Evolutionary conservation across 2,888 invertebrate genomes (phyloP), one percentile per base, ranked within the genome.

Genomic region (Liopterus haemorrhoidalis): DNA sequence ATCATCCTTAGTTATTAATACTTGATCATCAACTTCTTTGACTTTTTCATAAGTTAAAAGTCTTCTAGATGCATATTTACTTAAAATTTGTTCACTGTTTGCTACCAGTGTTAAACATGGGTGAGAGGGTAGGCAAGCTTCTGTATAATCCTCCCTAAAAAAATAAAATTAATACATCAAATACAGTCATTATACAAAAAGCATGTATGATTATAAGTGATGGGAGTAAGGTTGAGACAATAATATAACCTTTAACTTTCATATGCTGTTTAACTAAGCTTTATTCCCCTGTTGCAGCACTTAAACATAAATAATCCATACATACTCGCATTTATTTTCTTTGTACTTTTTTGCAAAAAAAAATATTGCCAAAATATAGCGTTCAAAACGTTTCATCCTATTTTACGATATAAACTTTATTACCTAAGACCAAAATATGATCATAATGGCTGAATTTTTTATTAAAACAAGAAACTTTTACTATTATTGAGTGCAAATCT

Each of bases 71-170:
- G 91, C 84, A 55, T 83, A 76, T 55, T 79, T 80, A 9, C 85
- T 89, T 36, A 99, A 69, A 12, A 80, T 70, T 68, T 99, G 97
- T 67, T 97, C 95, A 5, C 89, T 87, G 70, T 91, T 95, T 15
- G 81, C 79, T 22, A 88, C 69, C 39, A 97, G 66, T 46, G 69
- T 60, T 47, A 99, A 71, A 59, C 86, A 83, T 2, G 83, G 79
- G 70, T 97, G 92, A 3, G 69, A 67, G 0, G 97, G 96, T 12
- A 97, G 67, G 46, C 82, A 78, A 0, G 78, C 69, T 37, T 80
- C 79, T 0, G 70, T 65, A 63, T 89, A 91, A 52, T 86, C 83
- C 42, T 80, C 78, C 54, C 86, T 88, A 61, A 9, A 65, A 65
- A 53, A 28, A 41, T 22, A 49, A 43, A 19, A 27, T 21, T 38